Conservation (phyloP, 1,140 invertebrate species). For the Dendroctonus valens region DNA sequence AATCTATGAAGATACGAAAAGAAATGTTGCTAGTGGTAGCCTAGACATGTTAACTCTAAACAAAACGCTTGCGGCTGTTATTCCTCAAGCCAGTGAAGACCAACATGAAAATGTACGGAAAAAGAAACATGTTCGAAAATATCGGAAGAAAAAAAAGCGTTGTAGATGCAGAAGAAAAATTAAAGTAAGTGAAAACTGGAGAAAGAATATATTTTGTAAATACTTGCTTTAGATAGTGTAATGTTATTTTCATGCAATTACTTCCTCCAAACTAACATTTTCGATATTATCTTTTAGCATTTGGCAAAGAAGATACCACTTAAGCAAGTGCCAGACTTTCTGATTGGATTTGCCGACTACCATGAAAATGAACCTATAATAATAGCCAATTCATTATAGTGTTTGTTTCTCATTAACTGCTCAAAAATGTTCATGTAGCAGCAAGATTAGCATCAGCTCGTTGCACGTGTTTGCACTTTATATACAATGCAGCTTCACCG, state of each 20-base stretch:
- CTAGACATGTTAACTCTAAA: too few species aligned
- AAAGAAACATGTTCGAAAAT: slow-evolving; percentile 14
- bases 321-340: slow-evolving; percentile 10
- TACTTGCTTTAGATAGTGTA: neutral
- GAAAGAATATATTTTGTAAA: neutral
- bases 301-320: slow-evolving; percentile 8
- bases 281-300: neutral
- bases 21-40: too few species aligned
- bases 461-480: too few species aligned
- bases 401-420: too few species aligned
- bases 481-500: too few species aligned
- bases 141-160: neutral
- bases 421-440: too few species aligned
- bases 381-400: slow-evolving; percentile 5
- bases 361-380: slow-evolving; percentile 23
- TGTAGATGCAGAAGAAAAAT: neutral
- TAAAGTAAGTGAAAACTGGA: slow-evolving; percentile 5
- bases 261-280: neutral
- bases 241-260: too few species aligned
- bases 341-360: slow-evolving; percentile 10
- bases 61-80: too few species aligned
- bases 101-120: neutral
- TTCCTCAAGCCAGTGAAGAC: too few species aligned
- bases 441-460: too few species aligned
- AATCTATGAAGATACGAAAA: neutral